phyloP scores from a whole-genome alignment of 2,113 vertebrate species.

The Periophthalmodon schlosseri region DNA sequence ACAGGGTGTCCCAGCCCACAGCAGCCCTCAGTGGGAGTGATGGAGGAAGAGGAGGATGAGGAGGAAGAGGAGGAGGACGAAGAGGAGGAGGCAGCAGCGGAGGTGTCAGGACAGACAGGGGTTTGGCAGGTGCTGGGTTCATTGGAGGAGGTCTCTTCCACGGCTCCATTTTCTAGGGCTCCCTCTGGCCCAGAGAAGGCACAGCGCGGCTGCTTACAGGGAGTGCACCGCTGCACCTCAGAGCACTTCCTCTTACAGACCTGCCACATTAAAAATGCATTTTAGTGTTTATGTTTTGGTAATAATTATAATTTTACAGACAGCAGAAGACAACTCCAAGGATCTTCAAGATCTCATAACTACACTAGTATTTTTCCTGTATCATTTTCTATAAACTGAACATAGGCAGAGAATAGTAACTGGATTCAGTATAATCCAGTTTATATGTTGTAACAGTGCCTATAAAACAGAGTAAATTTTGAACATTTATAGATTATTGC shows the following conservation, averaged over 20 bases:
- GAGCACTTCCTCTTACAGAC: slow-evolving; percentile 91
- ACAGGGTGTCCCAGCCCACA: slow-evolving; percentile 63
- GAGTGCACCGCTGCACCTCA: slow-evolving; percentile 84
- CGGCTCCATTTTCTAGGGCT: slow-evolving; percentile 66
- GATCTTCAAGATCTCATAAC: not conserved
- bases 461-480: no score
- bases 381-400: no score
- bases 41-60: slow-evolving; percentile 58
- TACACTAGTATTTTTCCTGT: no score
- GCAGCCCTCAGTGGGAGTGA: slow-evolving; percentile 72
- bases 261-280: slow-evolving; percentile 39
- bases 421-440: not conserved
- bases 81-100: slow-evolving; percentile 64
- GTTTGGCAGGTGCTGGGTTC: slow-evolving; percentile 71
- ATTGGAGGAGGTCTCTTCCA: slow-evolving; percentile 60
- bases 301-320: not conserved
- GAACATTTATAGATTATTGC: no score
- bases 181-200: slow-evolving; percentile 74
- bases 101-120: slow-evolving; percentile 77
- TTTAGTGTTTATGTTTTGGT: not conserved
- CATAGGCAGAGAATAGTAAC: no score
- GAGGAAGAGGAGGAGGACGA: slow-evolving; percentile 58
- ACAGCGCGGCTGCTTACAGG: slow-evolving; percentile 90
- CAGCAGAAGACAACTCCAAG: not conserved
- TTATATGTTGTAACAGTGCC: no score